phyloP scores from a whole-genome alignment of 1,140 invertebrate species.

The Conopomorpha cramerella region DNA sequence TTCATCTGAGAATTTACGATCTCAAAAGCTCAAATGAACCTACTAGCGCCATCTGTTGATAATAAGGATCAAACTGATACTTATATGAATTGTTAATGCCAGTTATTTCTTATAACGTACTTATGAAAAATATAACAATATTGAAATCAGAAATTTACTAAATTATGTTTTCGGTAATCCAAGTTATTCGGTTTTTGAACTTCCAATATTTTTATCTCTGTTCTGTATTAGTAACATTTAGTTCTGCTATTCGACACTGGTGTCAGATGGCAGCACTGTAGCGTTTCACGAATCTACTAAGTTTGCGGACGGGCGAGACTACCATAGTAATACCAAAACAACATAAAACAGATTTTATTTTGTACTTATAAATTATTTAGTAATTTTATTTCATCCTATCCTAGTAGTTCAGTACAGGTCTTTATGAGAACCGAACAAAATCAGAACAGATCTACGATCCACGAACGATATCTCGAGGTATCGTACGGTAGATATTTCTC shows the following conservation, averaged over 20 bases:
- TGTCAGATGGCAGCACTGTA: conserved; percentile 23
- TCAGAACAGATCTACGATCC: too few species aligned
- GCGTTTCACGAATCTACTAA: conserved; percentile 8
- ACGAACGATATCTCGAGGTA: not conserved
- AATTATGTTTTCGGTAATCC: too few species aligned
- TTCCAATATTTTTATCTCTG: too few species aligned
- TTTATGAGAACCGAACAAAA: too few species aligned
- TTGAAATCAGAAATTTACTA: not conserved
- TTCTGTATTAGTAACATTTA: conserved; percentile 9
- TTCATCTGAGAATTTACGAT: too few species aligned
- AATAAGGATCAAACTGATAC: not conserved
- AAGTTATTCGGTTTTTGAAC: too few species aligned
- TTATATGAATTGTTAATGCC: not conserved
- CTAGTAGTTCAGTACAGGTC: too few species aligned
- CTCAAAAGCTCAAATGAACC: conserved; percentile 10
- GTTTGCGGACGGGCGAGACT: too few species aligned
- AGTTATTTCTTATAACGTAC: not conserved
- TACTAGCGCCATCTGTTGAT: conserved; percentile 35
- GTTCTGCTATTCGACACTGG: conserved; percentile 45
- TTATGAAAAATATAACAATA: not conserved
- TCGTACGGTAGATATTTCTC: not conserved
- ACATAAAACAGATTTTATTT: not conserved
- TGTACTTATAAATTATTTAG: not conserved
- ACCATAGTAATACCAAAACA: too few species aligned
- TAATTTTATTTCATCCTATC: not conserved